Base-by-base conservation (phyloP, 2,797 vertebrate genomes). In the Arremon aurantiirostris region DNA sequence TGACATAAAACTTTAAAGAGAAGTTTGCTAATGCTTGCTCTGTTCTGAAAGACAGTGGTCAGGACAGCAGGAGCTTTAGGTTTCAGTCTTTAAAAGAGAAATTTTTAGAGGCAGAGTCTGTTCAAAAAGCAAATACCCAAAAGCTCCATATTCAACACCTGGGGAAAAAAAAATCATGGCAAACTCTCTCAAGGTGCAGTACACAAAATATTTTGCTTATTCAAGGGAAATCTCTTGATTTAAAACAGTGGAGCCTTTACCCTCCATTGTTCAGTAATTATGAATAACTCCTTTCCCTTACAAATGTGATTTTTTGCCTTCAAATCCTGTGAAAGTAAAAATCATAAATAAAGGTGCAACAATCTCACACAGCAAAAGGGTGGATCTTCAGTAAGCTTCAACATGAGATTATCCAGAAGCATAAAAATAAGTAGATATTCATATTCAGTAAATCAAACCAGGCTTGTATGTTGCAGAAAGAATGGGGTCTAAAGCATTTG, bases 321-420 rank as follows among this genome's bases (percentile, higher is more conserved):
- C 30, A 72, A 77, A 88, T 63, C 57, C 22, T 23, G 4, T n/a
- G 18, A 47, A 86, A 70, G 28, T 14, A 64, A 82, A 90, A 57
- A 20, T 15, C 27, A 11, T 46, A 52, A 47, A 66, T 22, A 34
- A 5, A 46, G 4, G 12, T 68, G 15, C 4, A 69, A 49, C 5
- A 23, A 6, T 46, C 32, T 66, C 0, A 0, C 19, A 5, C 12
- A 46, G 19, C 5, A 59, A 46, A 3, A 64, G 28, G n/a, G 13
- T 61, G 18, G 9, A 39, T 84, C 15, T 8, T 55, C 20, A 28
- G 13, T 65, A 37, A 59, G 9, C 28, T 84, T 90, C 26, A 16
- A 27, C 3, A 4, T 17, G 8, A 39, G 14, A 83, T 22, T 86
- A 37, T 37, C 3, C 47, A 82, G 34, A 91, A 70, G 19, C 26